phyloP scores from a whole-genome alignment of 35 echinoderm and acorn worm genomes.

The Chiridota heheva region DNA sequence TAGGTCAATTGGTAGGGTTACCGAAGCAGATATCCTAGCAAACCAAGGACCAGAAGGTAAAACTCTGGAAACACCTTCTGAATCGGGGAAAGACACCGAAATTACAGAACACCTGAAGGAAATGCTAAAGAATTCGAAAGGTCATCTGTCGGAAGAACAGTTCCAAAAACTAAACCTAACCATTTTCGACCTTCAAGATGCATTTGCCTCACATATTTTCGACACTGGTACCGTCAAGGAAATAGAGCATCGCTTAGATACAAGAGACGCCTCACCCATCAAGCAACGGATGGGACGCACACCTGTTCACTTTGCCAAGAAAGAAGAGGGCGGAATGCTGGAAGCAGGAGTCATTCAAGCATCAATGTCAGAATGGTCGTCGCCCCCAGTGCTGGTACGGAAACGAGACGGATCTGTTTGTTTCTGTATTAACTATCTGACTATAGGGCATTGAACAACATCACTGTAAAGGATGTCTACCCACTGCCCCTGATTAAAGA shows the following conservation, averaged over 20 bases:
- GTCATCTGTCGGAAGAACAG: background rate
- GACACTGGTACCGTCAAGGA: conserved; percentile 30
- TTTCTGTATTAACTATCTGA: conserved; percentile 58
- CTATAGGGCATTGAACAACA: conserved; percentile 39
- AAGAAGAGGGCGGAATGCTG: conserved; percentile 55
- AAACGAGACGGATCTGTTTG: conserved; percentile 57
- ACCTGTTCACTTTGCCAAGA: conserved; percentile 30
- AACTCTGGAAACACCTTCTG: background rate
- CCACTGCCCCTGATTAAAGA: conserved; percentile 45
- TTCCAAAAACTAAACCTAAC: background rate
- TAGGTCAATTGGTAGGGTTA: background rate
- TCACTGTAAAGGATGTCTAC: too few species aligned
- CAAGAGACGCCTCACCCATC: conserved; percentile 34
- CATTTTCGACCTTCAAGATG: conserved; percentile 38
- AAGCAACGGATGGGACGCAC: conserved; percentile 52
- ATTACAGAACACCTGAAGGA: conserved; percentile 15
- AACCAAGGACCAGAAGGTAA: background rate
- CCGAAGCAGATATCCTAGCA: conserved; percentile 7
- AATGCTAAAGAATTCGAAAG: conserved; percentile 1
- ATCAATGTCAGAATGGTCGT: conserved; percentile 61
- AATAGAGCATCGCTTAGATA: conserved; percentile 37
- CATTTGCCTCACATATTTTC: conserved; percentile 47
- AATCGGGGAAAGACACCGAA: background rate
- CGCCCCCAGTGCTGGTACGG: conserved; percentile 42
- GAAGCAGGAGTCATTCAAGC: too few species aligned